Evolutionary conservation across 2,797 vertebrate genomes (phyloP).

Genomic region (Acrossocheilus fasciatus): DNA sequence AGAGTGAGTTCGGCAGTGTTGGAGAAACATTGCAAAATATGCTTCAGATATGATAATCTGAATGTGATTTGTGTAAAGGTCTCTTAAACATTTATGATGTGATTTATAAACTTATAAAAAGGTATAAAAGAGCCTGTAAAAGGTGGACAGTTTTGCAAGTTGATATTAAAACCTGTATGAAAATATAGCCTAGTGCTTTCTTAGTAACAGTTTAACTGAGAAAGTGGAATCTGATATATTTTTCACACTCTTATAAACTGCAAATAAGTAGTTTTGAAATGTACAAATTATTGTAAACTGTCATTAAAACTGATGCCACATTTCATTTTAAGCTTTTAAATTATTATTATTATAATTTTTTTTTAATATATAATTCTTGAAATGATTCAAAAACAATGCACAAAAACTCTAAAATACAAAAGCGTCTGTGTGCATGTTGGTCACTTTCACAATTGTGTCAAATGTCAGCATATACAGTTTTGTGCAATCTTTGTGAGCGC

Average conservation of each 20-base stretch:
- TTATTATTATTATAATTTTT: too few relatives aligned
- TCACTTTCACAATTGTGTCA: slow-evolving; percentile 6
- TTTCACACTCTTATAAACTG: neutral
- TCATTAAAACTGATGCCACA: neutral
- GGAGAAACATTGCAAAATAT: neutral
- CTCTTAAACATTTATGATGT: neutral
- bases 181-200: neutral
- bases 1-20: neutral
- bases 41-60: neutral
- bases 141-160: neutral
- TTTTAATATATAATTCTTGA: neutral
- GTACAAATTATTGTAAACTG: neutral
- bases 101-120: neutral
- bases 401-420: neutral
- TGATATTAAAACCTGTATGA: neutral
- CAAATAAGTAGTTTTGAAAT: neutral
- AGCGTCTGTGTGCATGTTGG: neutral
- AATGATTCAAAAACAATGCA: neutral
- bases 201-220: neutral
- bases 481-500: neutral
- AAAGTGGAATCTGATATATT: neutral
- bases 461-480: neutral
- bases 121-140: neutral
- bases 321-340: neutral
- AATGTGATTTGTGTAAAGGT: slow-evolving; percentile 12